Conservation (phyloP, 2,113 vertebrate genomes). For the Connochaetes taurinus region DNA sequence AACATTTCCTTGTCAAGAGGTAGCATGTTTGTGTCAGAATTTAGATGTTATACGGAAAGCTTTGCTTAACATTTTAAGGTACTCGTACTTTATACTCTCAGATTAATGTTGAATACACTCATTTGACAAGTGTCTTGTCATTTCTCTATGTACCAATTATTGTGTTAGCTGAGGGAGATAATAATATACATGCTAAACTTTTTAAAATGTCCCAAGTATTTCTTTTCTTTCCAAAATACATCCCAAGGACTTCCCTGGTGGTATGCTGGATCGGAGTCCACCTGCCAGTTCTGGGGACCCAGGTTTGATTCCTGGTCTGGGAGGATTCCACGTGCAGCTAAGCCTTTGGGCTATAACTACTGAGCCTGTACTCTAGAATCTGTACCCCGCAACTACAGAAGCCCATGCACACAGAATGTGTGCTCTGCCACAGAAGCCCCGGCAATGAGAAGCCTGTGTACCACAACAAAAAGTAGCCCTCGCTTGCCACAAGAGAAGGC, state of each 20-base stretch:
- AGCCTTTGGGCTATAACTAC: background rate
- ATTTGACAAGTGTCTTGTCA: conserved; percentile 15
- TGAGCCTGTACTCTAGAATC: background rate
- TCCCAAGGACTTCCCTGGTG: background rate
- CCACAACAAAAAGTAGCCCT: rapidly evolving
- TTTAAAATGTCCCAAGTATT: background rate
- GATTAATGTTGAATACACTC: background rate
- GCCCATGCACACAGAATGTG: rapidly evolving
- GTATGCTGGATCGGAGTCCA: background rate
- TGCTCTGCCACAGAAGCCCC: background rate
- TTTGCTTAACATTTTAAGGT: conserved; percentile 23
- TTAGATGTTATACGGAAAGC: background rate
- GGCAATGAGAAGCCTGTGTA: background rate
- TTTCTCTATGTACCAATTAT: background rate
- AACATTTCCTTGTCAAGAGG: background rate
- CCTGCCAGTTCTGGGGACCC: background rate
- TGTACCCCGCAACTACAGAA: rapidly evolving
- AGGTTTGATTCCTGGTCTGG: background rate
- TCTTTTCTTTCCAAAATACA: background rate
- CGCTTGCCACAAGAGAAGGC: background rate
- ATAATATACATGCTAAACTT: background rate
- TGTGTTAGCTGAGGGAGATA: background rate
- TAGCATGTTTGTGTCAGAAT: background rate
- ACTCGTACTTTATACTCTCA: background rate
- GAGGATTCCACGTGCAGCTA: background rate